Evolutionary conservation across 2,797 vertebrate species (phyloP).

Genomic region (Acanthurus tractus): DNA sequence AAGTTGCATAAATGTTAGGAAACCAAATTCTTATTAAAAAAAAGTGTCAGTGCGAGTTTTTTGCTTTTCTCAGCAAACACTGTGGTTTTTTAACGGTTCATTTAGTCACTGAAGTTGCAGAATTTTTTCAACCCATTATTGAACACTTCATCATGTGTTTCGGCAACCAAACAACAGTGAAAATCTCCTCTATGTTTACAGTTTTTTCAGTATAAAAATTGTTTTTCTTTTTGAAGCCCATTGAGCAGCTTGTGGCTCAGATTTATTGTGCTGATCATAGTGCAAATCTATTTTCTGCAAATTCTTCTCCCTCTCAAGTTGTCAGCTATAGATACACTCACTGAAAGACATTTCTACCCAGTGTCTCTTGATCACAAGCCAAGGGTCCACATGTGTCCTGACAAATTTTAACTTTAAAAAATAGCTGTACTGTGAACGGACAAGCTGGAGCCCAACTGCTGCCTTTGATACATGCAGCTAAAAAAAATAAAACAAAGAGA

Average conservation of each 20-base stretch:
- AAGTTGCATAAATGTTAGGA: background rate
- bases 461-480: constrained; percentile 48
- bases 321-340: background rate
- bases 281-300: background rate
- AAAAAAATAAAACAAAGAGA: constrained; percentile 13
- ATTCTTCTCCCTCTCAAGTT: background rate
- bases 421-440: background rate
- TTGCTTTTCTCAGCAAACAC: background rate
- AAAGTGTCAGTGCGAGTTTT: background rate
- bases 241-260: background rate
- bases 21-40: background rate
- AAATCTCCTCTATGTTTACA: background rate
- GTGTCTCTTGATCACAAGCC: constrained; percentile 24
- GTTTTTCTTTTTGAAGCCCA: background rate
- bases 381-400: constrained; percentile 8
- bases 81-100: background rate
- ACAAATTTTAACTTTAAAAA: constrained; percentile 15
- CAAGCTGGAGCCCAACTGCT: constrained; percentile 4
- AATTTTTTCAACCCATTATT: background rate
- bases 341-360: constrained; percentile 4
- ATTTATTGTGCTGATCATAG: background rate
- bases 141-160: background rate
- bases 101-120: background rate
- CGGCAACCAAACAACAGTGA: background rate
- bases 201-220: background rate